Conservation (phyloP, 2,888 invertebrate species). For the Athalia circularis region DNA sequence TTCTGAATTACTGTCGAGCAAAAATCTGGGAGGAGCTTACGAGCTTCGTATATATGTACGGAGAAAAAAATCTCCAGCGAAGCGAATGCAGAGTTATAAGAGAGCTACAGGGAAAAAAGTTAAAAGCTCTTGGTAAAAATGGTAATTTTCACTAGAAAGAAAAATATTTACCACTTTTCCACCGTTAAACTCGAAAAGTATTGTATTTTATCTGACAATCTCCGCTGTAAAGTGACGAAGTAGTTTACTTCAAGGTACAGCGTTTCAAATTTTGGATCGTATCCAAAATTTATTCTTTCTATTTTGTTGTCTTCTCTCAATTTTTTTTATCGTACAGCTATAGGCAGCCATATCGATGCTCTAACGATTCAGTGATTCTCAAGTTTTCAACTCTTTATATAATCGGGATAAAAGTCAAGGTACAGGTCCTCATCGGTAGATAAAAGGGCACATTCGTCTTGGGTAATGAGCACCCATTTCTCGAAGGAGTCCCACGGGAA, state of each 20-base stretch:
- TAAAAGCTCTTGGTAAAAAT: constrained; percentile 28
- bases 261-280: no score
- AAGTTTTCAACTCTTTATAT: neutral
- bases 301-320: neutral
- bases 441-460: neutral
- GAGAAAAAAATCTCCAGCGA: constrained; percentile 44
- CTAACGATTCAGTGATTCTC: neutral
- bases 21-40: neutral
- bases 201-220: neutral
- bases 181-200: neutral
- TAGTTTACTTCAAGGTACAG: neutral
- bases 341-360: no score
- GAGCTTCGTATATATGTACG: neutral
- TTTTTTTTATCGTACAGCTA: neutral
- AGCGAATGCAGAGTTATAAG: constrained; percentile 2
- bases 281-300: no score
- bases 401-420: neutral
- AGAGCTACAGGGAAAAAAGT: constrained; percentile 19
- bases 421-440: neutral
- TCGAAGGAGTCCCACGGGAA: constrained; percentile 71
- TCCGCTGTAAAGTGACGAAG: neutral
- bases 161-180: constrained; percentile 29
- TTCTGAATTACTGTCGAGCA: no score
- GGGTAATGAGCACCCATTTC: constrained; percentile 57
- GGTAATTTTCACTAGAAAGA: constrained; percentile 27